Conservation (phyloP, 2,888 invertebrate species). For the Chrysina gloriosa region DNA sequence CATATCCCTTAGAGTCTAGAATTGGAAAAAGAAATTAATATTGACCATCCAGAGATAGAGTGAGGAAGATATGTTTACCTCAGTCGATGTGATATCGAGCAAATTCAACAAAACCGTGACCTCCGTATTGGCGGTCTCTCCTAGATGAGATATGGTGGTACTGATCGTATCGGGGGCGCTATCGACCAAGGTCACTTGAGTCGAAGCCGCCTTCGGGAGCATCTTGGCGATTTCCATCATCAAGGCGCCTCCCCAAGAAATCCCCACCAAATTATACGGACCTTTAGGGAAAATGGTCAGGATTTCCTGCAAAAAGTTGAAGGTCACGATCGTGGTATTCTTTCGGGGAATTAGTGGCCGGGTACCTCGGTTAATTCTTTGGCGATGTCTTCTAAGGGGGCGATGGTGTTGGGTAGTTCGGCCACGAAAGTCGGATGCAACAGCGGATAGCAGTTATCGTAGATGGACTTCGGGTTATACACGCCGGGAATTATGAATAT, state of each 20-base stretch:
- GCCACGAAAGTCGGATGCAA: conserved; percentile 63
- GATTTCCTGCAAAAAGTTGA: conserved; percentile 71
- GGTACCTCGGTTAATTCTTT: conserved; percentile 55
- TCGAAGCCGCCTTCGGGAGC: conserved; percentile 74
- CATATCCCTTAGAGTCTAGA: conserved; percentile 56
- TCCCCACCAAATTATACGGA: conserved; percentile 83
- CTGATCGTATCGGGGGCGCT: conserved; percentile 81
- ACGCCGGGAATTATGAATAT: conserved; percentile 64
- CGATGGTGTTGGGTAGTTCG: conserved; percentile 55
- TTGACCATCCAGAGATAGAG: not conserved
- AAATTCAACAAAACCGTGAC: conserved; percentile 70
- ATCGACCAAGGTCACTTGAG: conserved; percentile 80
- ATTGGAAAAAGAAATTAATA: conserved; percentile 15
- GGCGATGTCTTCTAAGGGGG: conserved; percentile 56
- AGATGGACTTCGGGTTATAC: conserved; percentile 54
- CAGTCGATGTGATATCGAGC: conserved; percentile 65
- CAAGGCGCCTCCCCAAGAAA: conserved; percentile 88
- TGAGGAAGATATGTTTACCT: conserved; percentile 50
- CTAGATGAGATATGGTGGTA: conserved; percentile 67
- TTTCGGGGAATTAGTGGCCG: too few relatives aligned
- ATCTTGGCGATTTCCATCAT: conserved; percentile 82
- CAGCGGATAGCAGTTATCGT: conserved; percentile 57
- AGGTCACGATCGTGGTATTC: too few relatives aligned
- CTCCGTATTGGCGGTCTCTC: conserved; percentile 62
- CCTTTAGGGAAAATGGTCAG: conserved; percentile 70